Evolutionary conservation across 2,888 invertebrate genomes (phyloP), one percentile per base, ranked within the genome.

Genomic region (Dynastes hyllus): DNA sequence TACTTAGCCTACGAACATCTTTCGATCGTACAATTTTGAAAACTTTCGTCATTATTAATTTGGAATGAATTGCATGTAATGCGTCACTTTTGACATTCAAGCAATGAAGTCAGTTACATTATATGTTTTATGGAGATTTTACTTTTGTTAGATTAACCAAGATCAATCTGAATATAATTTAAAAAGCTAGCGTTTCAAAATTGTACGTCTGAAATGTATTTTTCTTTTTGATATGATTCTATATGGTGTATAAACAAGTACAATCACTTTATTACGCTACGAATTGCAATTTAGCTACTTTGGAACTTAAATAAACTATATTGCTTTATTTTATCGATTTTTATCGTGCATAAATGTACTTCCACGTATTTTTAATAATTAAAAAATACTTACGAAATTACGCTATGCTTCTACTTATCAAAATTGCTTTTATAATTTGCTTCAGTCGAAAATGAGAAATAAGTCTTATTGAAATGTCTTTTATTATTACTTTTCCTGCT

Each of bases 391-490:
- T 58, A 27, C 55, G 22, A 58, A 58, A 58, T 22, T 45, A 8
- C 11, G 11, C 8, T 45, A 45, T 1, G 8, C 8, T 45, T 45
- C 8, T 11, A 45, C 45, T 45, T 45, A 8, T 45, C 11, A 11
- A 45, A 45, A 55, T 16, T 58, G 8, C 55, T 58, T 45, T 45
- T 11, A 11, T n/a, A n/a, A 2, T 55, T 55, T 55, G 11, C 16
- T 6, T 55, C 55, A 16, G 55, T 55, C 55, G 8, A 45, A 11
- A 45, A 45, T 45, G 45, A 45, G 45, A 11, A 8, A 45, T 45
- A 29, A 22, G 29, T 32, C 27, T 29, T 29, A 63, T 73, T 45
- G 58, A 58, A 61, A 55, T 75, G 61, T 55, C 61, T 61, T 63
- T 63, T 29, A 9, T 29, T 63, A 32, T 63, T 63, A 32, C 63